Evolutionary conservation across 2,797 vertebrate genomes (phyloP).

Genomic region (Myiotriccus ornatus): DNA sequence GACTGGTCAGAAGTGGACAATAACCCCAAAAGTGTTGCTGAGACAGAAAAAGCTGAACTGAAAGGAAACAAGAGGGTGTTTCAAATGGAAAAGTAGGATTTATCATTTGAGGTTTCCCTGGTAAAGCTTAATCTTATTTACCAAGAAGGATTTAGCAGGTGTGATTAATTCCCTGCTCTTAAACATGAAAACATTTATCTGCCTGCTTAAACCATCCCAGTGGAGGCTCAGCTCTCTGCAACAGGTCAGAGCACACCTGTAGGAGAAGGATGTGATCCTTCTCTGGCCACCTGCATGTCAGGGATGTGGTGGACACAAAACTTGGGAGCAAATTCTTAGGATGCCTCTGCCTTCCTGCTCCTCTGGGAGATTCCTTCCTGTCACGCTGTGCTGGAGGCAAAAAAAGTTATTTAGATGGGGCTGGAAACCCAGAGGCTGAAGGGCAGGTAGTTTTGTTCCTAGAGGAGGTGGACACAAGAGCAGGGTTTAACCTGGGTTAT

Average conservation of each 20-base stretch:
- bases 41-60: neutral
- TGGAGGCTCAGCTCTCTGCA: neutral
- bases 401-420: neutral
- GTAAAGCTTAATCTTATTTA: constrained; percentile 15
- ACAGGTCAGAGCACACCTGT: neutral
- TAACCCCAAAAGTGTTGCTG: rapidly evolving
- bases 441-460: neutral
- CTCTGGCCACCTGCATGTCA: rapidly evolving
- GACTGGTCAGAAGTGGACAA: neutral
- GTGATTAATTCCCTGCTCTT: neutral
- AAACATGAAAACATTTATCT: neutral
- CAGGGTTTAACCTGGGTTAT: neutral
- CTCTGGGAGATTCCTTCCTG: rapidly evolving
- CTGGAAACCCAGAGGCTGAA: neutral
- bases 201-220: neutral
- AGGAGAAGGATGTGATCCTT: neutral
- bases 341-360: neutral
- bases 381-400: rapidly evolving
- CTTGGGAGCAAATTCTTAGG: neutral
- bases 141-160: neutral
- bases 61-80: neutral
- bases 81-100: neutral
- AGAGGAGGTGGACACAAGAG: neutral
- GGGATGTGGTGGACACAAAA: neutral
- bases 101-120: neutral